Evolutionary conservation across 2,888 invertebrate genomes (phyloP).

Genomic region (Tetragonisca angustula): DNA sequence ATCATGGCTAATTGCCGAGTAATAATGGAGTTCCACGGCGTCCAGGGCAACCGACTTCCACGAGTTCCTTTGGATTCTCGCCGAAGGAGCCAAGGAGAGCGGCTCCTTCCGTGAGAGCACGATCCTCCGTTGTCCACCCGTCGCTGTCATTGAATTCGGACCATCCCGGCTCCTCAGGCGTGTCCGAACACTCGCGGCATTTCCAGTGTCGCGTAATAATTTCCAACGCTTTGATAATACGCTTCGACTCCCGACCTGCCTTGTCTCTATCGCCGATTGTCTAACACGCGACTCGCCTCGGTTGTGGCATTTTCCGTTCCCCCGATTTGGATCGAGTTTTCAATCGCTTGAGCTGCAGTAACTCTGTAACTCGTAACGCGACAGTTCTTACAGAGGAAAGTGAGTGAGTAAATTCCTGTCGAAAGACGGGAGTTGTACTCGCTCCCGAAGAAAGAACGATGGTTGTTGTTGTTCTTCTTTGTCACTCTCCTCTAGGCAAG

Average conservation of each 20-base stretch:
- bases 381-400: no score
- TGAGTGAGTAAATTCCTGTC: no score
- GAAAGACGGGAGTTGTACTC: neutral
- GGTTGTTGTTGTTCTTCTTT: neutral
- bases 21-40: constrained; percentile 83
- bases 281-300: neutral
- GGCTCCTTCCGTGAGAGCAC: neutral
- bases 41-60: constrained; percentile 68
- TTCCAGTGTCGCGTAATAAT: constrained; percentile 55
- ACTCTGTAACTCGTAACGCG: no score
- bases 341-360: no score
- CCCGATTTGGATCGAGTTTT: no score
- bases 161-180: constrained; percentile 44
- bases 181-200: constrained; percentile 59
- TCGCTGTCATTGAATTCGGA: constrained; percentile 62
- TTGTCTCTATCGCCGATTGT: constrained; percentile 2
- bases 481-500: neutral
- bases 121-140: constrained; percentile 48
- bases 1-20: constrained; percentile 84
- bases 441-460: neutral
- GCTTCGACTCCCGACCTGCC: constrained; percentile 9
- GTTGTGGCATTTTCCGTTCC: neutral
- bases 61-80: constrained; percentile 78
- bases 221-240: constrained; percentile 55
- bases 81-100: constrained; percentile 64